Base-by-base conservation (phyloP, 2,113 vertebrate species). In the Poeciliopsis retropinna region DNA sequence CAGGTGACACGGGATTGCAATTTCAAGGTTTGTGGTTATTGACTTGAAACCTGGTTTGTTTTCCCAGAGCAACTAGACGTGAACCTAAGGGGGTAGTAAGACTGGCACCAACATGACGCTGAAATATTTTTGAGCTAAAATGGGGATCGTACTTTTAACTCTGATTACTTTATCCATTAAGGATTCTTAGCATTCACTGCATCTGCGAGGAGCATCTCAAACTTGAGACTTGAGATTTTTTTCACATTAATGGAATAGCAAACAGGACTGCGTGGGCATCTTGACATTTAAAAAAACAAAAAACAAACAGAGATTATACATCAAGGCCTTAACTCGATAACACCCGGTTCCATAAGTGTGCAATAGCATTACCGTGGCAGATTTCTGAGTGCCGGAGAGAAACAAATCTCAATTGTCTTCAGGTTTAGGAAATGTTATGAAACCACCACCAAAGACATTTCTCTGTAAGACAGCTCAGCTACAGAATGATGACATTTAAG, bases 21-120 rank as follows among this genome's bases (percentile, higher is more conserved):
- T 83, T 79, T 85, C 72, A 75, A 64, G 73, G 39, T 76, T 12
- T 57, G 65, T 60, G 60, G 25, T 71, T 73, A 34, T 11, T n/a
- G 5, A 74, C 15, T 31, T 81, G 4, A 75, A 69, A 60, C 37
- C 1, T 6, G 64, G 29, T 9, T 15, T 71, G 27, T 22, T 68
- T 77, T 19, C 17, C 17, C 44, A 17, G 44, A 47, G 44, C 44
- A 19, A 47, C 44, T 6, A 47, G 44, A 47, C 4, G 14, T 47
- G 41, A 47, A 19, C 44, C 17, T 47, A 47, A 47, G 17, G 17
- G 17, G 44, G 4, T 19, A 47, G 44, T 47, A 19, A 19, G 5
- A 17, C 15, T 1, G 13, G 32, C 37, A 1, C 14, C 12, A 8
- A 37, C 34, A 19, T 41, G 22, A 10, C 8, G 2, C 10, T 25